Conservation (phyloP, 1,140 invertebrate genomes). For the Drosophila busckii region DNA sequence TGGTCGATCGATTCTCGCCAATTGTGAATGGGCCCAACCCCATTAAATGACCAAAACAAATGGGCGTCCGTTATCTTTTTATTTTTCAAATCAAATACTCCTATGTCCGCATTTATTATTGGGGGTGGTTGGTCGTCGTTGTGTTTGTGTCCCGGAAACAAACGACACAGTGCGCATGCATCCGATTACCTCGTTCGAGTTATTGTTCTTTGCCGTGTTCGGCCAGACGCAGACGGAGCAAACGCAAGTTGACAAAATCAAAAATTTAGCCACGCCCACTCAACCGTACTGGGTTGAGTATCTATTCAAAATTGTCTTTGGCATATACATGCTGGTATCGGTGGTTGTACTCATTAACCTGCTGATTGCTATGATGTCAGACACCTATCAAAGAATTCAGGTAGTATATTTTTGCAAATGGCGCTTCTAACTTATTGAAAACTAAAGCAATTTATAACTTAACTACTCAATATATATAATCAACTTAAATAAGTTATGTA, state of each 20-base stretch:
- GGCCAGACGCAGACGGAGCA: slow-evolving; percentile 94
- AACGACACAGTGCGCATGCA: slow-evolving; percentile 91
- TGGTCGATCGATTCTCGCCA: slow-evolving; percentile 44
- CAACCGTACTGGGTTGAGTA: slow-evolving; percentile 88
- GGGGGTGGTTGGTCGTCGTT: slow-evolving; percentile 28
- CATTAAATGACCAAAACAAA: too few relatives aligned
- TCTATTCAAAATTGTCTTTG: slow-evolving; percentile 90
- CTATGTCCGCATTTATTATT: slow-evolving; percentile 32
- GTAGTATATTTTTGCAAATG: slow-evolving; percentile 81
- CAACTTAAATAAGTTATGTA: slow-evolving; percentile 45
- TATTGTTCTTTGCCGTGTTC: slow-evolving; percentile 99
- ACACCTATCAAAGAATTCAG: slow-evolving; percentile 99
- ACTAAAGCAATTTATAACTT: slow-evolving; percentile 4
- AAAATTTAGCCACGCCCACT: slow-evolving; percentile 79
- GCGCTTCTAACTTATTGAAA: slow-evolving; percentile 57
- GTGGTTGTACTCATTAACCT: slow-evolving; percentile 99
- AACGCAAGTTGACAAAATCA: slow-evolving; percentile 82
- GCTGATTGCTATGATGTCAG: slow-evolving; percentile 99
- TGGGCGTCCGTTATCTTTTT: slow-evolving; percentile 77
- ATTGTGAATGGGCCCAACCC: slow-evolving; percentile 45
- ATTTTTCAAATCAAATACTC: slow-evolving; percentile 64
- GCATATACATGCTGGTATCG: slow-evolving; percentile 98
- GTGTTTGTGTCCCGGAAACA: slow-evolving; percentile 28
- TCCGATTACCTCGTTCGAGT: slow-evolving; percentile 94
- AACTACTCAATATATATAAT: slow-evolving; percentile 10